These are phyloP conservation scores for Dendronephthya gigantea DNA, from an alignment of 64 coral and sea anemone genomes.

Conservation along the genomic window DNA sequence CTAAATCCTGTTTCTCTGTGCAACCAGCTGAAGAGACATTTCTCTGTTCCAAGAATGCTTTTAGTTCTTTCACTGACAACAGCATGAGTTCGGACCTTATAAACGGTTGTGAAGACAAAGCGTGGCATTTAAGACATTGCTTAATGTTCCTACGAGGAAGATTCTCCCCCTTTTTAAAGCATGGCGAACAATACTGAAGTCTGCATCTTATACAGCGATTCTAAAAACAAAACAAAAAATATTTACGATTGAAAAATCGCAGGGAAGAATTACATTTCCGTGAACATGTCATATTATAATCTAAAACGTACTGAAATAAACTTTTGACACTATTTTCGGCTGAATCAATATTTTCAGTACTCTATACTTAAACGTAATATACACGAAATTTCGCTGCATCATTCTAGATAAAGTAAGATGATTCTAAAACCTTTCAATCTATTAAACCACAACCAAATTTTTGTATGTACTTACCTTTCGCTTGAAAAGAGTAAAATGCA, in stretches of 20 bases:
- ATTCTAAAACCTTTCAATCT: background rate
- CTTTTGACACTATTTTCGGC: too few species aligned
- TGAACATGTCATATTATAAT: background rate
- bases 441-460: background rate
- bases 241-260: background rate
- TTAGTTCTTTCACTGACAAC: background rate
- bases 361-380: background rate
- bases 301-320: too few species aligned
- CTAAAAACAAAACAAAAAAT: background rate
- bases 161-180: constrained; percentile 1
- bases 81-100: background rate
- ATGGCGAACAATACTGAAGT: background rate
- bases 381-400: background rate
- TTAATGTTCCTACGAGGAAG: background rate
- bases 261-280: background rate
- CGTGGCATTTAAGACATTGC: background rate
- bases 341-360: too few species aligned
- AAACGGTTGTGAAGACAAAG: background rate
- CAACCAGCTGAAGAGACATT: background rate
- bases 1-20: background rate
- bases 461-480: background rate
- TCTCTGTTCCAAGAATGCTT: constrained; percentile 3
- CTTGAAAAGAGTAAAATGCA: background rate
- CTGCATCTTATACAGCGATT: background rate
- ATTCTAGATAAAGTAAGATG: too few species aligned